Evolutionary conservation across 2,888 invertebrate species (phyloP).

Genomic region (Desoria tigrina): DNA sequence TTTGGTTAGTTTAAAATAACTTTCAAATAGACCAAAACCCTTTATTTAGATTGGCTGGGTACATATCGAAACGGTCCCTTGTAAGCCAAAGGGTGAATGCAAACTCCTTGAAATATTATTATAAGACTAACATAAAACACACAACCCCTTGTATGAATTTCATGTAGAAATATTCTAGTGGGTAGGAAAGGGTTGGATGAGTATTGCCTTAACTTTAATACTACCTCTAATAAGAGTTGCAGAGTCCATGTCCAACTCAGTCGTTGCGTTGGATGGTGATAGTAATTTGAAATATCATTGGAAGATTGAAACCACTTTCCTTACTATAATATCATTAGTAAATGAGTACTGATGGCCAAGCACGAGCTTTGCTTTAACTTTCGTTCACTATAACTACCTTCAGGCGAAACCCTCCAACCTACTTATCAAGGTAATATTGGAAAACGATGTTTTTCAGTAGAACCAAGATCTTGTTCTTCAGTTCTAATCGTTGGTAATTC

Average conservation of each 20-base stretch:
- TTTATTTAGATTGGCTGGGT: too few relatives aligned
- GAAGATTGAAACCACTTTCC: constrained; percentile 21
- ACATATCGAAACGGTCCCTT: too few relatives aligned
- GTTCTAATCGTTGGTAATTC: neutral
- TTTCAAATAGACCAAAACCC: too few relatives aligned
- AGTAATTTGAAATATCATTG: constrained; percentile 11
- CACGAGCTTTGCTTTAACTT: constrained; percentile 18
- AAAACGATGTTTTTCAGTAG: constrained; percentile 15
- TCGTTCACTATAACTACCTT: constrained; percentile 18
- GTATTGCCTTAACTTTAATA: constrained; percentile 5
- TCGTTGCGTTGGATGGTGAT: neutral
- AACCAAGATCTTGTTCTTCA: neutral
- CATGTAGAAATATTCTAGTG: neutral
- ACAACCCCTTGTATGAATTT: constrained; percentile 2
- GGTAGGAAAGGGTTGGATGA: constrained; percentile 23
- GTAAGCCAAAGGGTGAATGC: constrained; percentile 1
- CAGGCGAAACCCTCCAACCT: constrained; percentile 24
- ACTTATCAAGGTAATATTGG: constrained; percentile 25
- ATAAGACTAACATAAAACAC: too few relatives aligned
- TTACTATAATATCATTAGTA: neutral
- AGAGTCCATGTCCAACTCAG: neutral
- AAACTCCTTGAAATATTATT: constrained; percentile 12
- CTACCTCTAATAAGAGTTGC: neutral
- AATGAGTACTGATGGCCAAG: neutral
- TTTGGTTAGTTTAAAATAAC: too few relatives aligned